These are phyloP conservation scores for Phoebastria nigripes DNA, from an alignment of 2,797 vertebrate genomes.

Conservation along the genomic window DNA sequence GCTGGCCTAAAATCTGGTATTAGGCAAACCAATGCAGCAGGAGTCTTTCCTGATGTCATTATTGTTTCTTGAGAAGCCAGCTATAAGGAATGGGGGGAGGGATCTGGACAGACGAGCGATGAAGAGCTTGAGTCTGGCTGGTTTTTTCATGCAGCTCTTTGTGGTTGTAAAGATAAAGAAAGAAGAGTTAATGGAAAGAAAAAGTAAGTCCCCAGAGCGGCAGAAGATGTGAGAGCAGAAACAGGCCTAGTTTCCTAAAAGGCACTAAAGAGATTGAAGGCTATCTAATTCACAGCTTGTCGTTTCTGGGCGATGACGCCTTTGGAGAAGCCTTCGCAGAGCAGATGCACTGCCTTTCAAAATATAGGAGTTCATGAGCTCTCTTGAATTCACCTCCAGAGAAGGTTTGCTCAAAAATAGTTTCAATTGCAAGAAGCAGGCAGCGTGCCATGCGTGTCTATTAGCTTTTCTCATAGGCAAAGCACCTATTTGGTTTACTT, in stretches of 20 bases:
- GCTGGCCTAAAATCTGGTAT: background rate
- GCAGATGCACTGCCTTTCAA: background rate
- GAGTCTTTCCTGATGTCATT: background rate
- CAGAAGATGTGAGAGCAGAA: background rate
- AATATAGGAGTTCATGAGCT: background rate
- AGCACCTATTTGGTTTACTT: fast-evolving
- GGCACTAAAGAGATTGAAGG: background rate
- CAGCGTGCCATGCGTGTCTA: background rate
- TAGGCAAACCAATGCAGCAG: background rate
- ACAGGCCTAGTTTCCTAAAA: background rate
- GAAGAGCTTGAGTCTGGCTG: background rate
- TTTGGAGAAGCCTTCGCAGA: background rate
- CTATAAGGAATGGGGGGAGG: background rate
- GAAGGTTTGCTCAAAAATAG: background rate
- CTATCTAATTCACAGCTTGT: background rate
- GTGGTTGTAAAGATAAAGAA: background rate
- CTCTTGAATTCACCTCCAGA: background rate
- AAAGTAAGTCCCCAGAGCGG: background rate
- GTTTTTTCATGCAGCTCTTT: background rate
- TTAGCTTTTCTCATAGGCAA: background rate
- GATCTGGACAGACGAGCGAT: background rate
- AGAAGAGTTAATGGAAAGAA: background rate
- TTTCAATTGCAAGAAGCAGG: background rate
- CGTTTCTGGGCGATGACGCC: background rate
- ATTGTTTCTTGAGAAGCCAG: background rate